These are phyloP conservation scores for Crenichthys baileyi DNA, from an alignment of 2,797 vertebrate species.

Conservation along the genomic window DNA sequence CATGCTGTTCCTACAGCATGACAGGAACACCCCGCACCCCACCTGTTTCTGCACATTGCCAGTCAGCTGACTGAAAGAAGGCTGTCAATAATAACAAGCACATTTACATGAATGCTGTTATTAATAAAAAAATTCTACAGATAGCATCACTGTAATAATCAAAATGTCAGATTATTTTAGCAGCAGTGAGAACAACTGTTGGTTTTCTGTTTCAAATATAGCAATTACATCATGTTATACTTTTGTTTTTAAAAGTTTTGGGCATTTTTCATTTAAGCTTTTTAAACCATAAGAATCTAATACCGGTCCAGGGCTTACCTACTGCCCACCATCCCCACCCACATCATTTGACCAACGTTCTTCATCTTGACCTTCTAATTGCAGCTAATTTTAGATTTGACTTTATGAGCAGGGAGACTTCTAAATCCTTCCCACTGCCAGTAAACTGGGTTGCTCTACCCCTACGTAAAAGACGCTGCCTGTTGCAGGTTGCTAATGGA, in stretches of 20 bases:
- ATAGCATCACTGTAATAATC: background rate
- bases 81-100: background rate
- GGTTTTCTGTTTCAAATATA: background rate
- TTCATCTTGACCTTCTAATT: slow-evolving; percentile 19
- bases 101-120: background rate
- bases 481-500: slow-evolving; percentile 20
- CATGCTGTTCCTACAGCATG: background rate
- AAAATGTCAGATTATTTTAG: background rate
- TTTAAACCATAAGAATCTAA: background rate
- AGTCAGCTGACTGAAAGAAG: background rate
- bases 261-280: background rate
- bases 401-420: slow-evolving; percentile 1
- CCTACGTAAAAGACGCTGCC: slow-evolving; percentile 9
- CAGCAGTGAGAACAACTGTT: background rate
- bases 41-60: background rate
- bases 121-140: background rate
- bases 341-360: slow-evolving; percentile 11
- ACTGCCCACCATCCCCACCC: background rate
- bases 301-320: background rate
- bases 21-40: background rate
- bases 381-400: slow-evolving; percentile 8
- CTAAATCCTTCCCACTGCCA: slow-evolving; percentile 11
- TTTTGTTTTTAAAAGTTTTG: background rate
- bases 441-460: background rate
- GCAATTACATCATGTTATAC: background rate